phyloP scores from a whole-genome alignment of 2,797 vertebrate genomes.

The Coregonus ussuriensis region DNA sequence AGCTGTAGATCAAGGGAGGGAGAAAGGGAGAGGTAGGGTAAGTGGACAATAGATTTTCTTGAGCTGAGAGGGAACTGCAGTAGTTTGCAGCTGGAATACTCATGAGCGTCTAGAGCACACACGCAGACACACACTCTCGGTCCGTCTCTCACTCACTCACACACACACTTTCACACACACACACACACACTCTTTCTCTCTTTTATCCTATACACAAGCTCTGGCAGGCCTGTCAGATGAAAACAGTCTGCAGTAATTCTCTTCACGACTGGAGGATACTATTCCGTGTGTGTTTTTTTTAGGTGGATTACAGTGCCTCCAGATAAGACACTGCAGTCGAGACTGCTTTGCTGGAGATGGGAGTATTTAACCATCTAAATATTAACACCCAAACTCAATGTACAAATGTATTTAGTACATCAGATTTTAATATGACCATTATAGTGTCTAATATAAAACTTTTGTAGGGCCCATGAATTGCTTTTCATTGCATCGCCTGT shows the following conservation, averaged over 20 bases:
- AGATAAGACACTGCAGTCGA: not conserved
- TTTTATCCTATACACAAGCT: not conserved
- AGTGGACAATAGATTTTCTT: constrained; percentile 53
- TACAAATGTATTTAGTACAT: not conserved
- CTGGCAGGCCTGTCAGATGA: not conserved
- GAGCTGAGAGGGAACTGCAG: constrained; percentile 74
- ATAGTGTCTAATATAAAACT: not conserved
- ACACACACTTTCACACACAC: constrained; percentile 12
- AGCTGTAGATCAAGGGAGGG: not conserved
- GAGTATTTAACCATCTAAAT: not conserved
- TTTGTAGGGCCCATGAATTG: not conserved
- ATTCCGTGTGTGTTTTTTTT: not conserved
- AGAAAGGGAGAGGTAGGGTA: constrained; percentile 6
- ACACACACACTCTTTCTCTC: constrained; percentile 2
- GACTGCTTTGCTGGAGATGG: not conserved
- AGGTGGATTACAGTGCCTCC: not conserved
- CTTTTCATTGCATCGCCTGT: not conserved
- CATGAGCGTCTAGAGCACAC: constrained; percentile 63
- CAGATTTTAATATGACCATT: not conserved
- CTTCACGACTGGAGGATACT: not conserved
- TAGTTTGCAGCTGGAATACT: constrained; percentile 82
- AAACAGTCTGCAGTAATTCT: not conserved
- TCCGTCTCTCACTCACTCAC: not conserved
- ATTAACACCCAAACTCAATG: not conserved
- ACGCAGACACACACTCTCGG: not conserved